Conservation (phyloP, 2,888 invertebrate genomes). For the Tolmerus cingulatus region DNA sequence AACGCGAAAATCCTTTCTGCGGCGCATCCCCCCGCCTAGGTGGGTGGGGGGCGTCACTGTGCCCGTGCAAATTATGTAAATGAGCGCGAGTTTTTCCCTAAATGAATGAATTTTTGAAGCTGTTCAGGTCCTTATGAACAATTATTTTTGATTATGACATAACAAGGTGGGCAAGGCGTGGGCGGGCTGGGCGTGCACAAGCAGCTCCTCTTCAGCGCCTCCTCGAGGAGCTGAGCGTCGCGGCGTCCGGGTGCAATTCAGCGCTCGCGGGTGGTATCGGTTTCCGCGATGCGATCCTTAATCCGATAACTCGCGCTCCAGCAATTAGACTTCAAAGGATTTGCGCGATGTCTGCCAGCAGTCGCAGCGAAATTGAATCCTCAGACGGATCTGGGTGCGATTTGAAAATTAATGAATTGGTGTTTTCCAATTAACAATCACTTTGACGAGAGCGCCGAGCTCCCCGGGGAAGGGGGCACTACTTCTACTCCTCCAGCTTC, state of each 20-base stretch:
- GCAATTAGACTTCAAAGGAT: conserved; percentile 39
- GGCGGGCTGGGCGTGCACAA: conserved; percentile 4
- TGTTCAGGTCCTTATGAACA: conserved; percentile 36
- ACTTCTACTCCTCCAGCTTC: background rate
- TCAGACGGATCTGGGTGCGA: conserved; percentile 41
- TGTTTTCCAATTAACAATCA: conserved; percentile 47
- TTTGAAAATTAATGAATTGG: conserved; percentile 48
- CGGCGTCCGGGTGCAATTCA: background rate
- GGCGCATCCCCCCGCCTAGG: background rate
- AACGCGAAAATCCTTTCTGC: conserved; percentile 10
- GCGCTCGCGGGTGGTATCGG: background rate
- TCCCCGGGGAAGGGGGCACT: background rate
- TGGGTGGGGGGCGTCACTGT: background rate
- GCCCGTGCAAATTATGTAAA: conserved; percentile 31
- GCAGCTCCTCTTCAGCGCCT: background rate
- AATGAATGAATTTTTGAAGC: conserved; percentile 30
- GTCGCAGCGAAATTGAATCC: conserved; percentile 32
- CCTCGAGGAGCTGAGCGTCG: background rate
- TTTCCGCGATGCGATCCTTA: conserved; percentile 4
- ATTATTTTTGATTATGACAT: conserved; percentile 41
- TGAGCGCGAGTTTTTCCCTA: conserved; percentile 16
- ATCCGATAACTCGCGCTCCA: background rate
- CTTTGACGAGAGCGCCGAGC: background rate
- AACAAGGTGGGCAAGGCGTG: conserved; percentile 17
- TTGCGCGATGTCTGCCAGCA: conserved; percentile 23